A percentile compares a stretch with the other conserved stretches of the same genome.
phyloP scores from a whole-genome alignment of 2,113 vertebrate species.

The Vulpes lagopus region DNA sequence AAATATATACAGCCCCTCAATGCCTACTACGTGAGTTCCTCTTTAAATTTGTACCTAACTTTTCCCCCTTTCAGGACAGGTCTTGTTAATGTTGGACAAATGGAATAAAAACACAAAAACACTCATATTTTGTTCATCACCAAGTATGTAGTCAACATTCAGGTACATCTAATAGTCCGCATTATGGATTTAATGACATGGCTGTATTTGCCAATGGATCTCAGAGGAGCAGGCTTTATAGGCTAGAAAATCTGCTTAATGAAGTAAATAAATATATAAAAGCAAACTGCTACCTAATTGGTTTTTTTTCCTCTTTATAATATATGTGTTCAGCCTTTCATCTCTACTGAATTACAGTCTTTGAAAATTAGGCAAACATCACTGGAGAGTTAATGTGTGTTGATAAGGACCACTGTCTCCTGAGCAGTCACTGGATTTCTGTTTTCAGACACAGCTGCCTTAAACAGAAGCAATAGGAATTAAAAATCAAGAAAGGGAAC shows the following conservation, averaged over 20 bases:
- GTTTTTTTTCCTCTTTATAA: not conserved
- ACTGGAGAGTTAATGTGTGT: not conserved
- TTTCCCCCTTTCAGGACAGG: not conserved
- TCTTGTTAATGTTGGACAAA: not conserved
- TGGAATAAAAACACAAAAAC: conserved; percentile 11
- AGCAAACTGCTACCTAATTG: not conserved
- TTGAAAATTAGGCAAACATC: not conserved
- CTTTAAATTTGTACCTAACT: not conserved
- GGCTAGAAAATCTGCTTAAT: not conserved
- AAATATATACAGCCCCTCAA: not conserved
- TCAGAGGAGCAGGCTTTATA: not conserved
- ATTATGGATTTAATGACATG: not conserved
- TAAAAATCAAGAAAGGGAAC: not conserved
- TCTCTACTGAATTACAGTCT: not conserved
- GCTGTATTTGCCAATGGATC: not conserved
- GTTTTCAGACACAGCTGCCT: not conserved
- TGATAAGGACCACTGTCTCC: not conserved
- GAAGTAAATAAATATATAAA: conserved; percentile 3
- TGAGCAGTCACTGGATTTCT: not conserved
- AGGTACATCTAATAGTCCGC: not conserved
- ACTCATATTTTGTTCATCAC: conserved; percentile 10
- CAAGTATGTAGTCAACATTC: not conserved
- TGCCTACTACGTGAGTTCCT: not conserved
- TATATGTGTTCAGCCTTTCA: not conserved
- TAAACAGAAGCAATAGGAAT: not conserved